Evolutionary conservation across 2,888 invertebrate genomes (phyloP).

Genomic region (Disparrhopalites patrizii): DNA sequence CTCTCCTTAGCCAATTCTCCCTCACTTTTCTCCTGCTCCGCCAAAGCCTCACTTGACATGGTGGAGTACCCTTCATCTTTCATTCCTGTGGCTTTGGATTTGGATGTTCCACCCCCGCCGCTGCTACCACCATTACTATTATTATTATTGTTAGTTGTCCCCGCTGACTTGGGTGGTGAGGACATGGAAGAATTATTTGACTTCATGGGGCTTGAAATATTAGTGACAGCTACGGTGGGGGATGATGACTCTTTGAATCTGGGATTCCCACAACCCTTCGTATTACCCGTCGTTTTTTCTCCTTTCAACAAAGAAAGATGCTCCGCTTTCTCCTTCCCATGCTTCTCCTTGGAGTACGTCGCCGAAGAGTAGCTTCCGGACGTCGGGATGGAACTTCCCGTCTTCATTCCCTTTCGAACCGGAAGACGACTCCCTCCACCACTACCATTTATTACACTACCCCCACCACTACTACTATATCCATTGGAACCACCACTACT

Average conservation of each 20-base stretch:
- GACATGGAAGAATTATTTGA: conserved; percentile 5
- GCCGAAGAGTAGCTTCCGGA: not conserved
- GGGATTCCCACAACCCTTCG: not conserved
- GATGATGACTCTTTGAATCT: not conserved
- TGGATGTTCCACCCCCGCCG: not conserved
- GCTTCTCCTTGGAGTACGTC: not conserved
- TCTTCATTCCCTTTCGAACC: conserved; percentile 5
- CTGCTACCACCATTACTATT: not conserved
- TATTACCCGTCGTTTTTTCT: not conserved
- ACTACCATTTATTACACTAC: not conserved
- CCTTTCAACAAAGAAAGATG: no score
- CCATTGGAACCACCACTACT: no score
- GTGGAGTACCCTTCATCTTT: conserved; percentile 48
- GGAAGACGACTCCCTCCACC: conserved; percentile 22
- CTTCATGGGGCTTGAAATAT: not conserved
- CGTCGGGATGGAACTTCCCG: not conserved
- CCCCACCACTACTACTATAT: not conserved
- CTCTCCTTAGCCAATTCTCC: not conserved
- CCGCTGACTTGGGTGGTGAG: not conserved
- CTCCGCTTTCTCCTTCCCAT: no score
- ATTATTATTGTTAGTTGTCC: no score
- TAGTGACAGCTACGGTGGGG: not conserved
- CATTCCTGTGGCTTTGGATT: conserved; percentile 24
- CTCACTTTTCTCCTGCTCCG: conserved; percentile 39
- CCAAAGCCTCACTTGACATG: conserved; percentile 46